Evolutionary conservation across 2,113 vertebrate genomes (phyloP).

Genomic region (Trematocara stigmaticum): DNA sequence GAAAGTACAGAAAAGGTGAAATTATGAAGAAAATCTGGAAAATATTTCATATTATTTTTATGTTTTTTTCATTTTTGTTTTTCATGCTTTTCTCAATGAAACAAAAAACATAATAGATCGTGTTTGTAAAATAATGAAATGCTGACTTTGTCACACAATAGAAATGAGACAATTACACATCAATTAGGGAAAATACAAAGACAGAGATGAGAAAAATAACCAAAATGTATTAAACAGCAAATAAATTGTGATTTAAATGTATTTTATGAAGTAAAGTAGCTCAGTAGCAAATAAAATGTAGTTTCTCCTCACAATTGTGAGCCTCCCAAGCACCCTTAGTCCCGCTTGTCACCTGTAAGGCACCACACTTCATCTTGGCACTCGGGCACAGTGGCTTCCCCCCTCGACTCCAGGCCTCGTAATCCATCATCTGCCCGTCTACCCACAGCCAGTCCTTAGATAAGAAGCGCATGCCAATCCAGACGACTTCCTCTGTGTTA

Average conservation of each 20-base stretch:
- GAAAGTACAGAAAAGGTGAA: background rate
- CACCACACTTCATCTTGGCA: background rate
- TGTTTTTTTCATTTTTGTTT: background rate
- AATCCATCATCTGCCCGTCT: background rate
- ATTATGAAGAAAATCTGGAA: background rate
- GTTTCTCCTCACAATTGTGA: background rate
- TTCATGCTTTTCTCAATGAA: background rate
- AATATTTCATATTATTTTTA: background rate
- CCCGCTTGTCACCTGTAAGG: background rate
- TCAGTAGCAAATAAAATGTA: background rate
- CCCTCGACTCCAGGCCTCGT: background rate
- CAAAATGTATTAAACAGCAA: background rate
- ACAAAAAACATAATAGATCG: background rate
- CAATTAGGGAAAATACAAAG: background rate
- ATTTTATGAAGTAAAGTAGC: background rate
- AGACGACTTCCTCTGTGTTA: background rate
- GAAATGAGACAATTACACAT: background rate
- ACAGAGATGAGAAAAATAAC: background rate
- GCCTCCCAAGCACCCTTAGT: background rate
- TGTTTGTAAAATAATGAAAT: background rate
- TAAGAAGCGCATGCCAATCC: constrained; percentile 34
- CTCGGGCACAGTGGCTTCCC: background rate
- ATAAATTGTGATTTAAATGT: background rate
- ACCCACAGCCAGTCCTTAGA: background rate
- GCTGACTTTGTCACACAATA: background rate